phyloP scores from a whole-genome alignment of 2,113 vertebrate genomes.

The Limnothrissa miodon region DNA sequence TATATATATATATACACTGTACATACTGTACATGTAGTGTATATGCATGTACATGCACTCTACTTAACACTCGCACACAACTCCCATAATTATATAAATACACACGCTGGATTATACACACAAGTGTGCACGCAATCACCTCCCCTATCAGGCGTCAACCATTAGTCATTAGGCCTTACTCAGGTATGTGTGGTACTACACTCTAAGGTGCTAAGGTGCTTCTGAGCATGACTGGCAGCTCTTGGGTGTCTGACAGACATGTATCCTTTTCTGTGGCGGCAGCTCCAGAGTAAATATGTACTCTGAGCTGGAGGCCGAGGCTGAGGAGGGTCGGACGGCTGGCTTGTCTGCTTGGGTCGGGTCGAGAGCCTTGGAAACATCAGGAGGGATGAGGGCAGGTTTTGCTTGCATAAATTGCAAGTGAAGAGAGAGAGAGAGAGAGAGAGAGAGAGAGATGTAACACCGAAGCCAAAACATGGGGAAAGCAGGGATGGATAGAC shows the following conservation, averaged over 20 bases:
- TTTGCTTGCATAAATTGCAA: neutral
- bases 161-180: neutral
- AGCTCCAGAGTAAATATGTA: slow-evolving; percentile 14
- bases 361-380: neutral
- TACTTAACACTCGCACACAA: neutral
- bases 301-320: neutral
- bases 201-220: neutral
- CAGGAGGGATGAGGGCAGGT: neutral
- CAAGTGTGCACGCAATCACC: neutral
- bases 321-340: neutral
- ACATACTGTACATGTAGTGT: too few relatives aligned
- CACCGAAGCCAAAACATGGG: neutral
- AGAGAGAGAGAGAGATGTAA: neutral
- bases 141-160: neutral
- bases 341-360: neutral
- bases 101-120: neutral
- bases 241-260: slow-evolving; percentile 16
- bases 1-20: neutral
- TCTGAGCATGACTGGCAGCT: neutral
- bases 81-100: neutral
- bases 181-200: neutral
- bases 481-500: neutral
- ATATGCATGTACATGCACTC: neutral
- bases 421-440: neutral
- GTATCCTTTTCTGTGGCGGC: slow-evolving; percentile 14